Conservation (phyloP, 2,113 vertebrate species). For the Ptilorrhoa leucosticta region DNA sequence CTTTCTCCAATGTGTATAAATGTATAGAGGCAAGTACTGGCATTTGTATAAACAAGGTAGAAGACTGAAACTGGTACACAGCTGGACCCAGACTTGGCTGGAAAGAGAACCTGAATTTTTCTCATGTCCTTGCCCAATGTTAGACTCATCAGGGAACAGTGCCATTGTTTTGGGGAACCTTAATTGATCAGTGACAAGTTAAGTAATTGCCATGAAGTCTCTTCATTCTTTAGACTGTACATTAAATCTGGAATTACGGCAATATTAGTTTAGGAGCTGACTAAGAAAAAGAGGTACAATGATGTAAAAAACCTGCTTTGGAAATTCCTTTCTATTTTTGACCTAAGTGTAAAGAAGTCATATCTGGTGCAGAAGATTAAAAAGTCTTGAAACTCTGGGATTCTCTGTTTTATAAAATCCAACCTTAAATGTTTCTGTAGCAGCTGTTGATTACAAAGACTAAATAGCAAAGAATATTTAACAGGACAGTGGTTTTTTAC, state of each 20-base stretch:
- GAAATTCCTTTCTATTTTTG: background rate
- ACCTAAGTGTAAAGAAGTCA: background rate
- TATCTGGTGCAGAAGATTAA: background rate
- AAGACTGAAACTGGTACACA: background rate
- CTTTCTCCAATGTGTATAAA: background rate
- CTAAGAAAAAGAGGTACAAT: background rate
- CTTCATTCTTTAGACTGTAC: background rate
- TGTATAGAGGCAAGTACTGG: background rate
- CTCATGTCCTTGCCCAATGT: background rate
- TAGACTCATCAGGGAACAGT: background rate
- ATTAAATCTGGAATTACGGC: background rate
- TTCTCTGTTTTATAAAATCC: background rate
- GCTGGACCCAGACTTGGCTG: background rate
- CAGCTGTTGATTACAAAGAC: background rate
- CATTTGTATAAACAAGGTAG: background rate
- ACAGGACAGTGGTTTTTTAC: background rate
- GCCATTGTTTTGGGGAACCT: background rate
- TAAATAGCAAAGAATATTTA: background rate
- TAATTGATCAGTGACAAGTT: background rate
- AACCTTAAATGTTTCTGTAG: background rate
- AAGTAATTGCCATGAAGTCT: background rate
- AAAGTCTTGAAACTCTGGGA: background rate
- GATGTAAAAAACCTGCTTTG: background rate
- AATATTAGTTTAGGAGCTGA: background rate
- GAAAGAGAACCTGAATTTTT: background rate